A percentile compares a stretch with the other conserved stretches of the same genome.
Evolutionary conservation across 1,140 invertebrate species (phyloP).

Genomic region (Mycetomoellerius zeteki): DNA sequence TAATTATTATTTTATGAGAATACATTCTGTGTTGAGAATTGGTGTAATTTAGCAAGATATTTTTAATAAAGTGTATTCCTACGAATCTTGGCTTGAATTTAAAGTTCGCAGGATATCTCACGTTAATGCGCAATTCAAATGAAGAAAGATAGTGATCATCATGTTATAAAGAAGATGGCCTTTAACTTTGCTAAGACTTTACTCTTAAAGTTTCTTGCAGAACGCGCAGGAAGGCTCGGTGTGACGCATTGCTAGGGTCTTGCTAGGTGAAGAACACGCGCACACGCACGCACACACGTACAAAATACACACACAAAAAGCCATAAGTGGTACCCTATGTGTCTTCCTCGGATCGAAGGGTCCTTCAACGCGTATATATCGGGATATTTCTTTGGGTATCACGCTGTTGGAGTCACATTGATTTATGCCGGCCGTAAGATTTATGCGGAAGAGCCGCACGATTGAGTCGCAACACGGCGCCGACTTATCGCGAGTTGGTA

Average conservation of each 20-base stretch:
- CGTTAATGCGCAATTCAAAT: slow-evolving; percentile 1
- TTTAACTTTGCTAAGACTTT: slow-evolving; percentile 14
- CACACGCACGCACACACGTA: background rate
- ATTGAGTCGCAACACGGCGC: slow-evolving; percentile 86
- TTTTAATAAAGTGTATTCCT: background rate
- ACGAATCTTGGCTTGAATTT: slow-evolving; percentile 1
- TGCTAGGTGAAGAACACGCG: slow-evolving; percentile 75
- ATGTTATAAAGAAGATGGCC: background rate
- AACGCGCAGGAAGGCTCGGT: slow-evolving; percentile 63
- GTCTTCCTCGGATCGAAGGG: slow-evolving; percentile 85
- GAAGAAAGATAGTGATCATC: slow-evolving; percentile 14
- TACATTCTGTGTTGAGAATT: background rate
- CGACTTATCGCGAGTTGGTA: slow-evolving; percentile 87
- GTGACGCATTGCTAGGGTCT: slow-evolving; percentile 79
- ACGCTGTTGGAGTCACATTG: slow-evolving; percentile 85
- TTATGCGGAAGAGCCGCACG: slow-evolving; percentile 85
- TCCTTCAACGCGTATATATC: slow-evolving; percentile 77
- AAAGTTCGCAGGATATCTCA: background rate
- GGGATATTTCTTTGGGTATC: slow-evolving; percentile 79
- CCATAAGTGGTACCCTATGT: slow-evolving; percentile 83
- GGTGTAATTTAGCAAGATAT: background rate
- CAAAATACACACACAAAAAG: slow-evolving; percentile 30
- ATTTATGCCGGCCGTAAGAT: slow-evolving; percentile 85
- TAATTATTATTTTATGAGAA: background rate
- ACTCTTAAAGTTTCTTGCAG: slow-evolving; percentile 46